phyloP scores from a whole-genome alignment of 2,888 invertebrate species.

The Macrosoma leucophasiata region DNA sequence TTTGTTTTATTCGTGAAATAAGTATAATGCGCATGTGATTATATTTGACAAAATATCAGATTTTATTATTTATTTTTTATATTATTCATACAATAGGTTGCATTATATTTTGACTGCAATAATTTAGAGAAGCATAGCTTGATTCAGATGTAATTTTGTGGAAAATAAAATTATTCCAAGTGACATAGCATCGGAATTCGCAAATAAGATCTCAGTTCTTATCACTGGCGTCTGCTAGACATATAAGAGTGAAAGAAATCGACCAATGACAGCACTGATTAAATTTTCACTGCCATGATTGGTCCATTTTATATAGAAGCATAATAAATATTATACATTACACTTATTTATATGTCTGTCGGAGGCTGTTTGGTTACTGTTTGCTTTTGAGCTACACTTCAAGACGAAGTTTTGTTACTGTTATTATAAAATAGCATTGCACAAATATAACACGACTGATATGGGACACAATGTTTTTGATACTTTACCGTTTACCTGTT shows the following conservation, averaged over 20 bases:
- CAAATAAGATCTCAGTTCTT: slow-evolving; percentile 63
- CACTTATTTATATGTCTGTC: slow-evolving; percentile 73
- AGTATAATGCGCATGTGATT: too few relatives aligned
- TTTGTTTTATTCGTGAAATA: too few relatives aligned
- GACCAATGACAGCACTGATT: slow-evolving; percentile 73
- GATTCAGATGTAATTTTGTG: too few relatives aligned
- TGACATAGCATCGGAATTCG: slow-evolving; percentile 46
- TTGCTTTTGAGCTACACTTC: slow-evolving; percentile 74
- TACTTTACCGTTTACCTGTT: slow-evolving; percentile 67
- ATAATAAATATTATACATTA: slow-evolving; percentile 50
- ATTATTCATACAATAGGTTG: too few relatives aligned
- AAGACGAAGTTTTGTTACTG: slow-evolving; percentile 64
- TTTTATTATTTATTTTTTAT: too few relatives aligned
- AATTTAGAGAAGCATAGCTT: too few relatives aligned
- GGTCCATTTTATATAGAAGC: slow-evolving; percentile 69
- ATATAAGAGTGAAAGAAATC: slow-evolving; percentile 65
- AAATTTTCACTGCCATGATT: slow-evolving; percentile 70
- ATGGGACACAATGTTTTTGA: slow-evolving; percentile 74
- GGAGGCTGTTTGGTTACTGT: slow-evolving; percentile 67
- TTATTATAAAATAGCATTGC: slow-evolving; percentile 66
- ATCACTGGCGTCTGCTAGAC: slow-evolving; percentile 66
- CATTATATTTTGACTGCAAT: too few relatives aligned
- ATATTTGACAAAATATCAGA: too few relatives aligned
- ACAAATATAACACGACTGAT: slow-evolving; percentile 73
- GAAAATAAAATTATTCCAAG: too few relatives aligned